Evolutionary conservation across 2,113 vertebrate genomes (phyloP).

Genomic region (Ceyx margarethae): DNA sequence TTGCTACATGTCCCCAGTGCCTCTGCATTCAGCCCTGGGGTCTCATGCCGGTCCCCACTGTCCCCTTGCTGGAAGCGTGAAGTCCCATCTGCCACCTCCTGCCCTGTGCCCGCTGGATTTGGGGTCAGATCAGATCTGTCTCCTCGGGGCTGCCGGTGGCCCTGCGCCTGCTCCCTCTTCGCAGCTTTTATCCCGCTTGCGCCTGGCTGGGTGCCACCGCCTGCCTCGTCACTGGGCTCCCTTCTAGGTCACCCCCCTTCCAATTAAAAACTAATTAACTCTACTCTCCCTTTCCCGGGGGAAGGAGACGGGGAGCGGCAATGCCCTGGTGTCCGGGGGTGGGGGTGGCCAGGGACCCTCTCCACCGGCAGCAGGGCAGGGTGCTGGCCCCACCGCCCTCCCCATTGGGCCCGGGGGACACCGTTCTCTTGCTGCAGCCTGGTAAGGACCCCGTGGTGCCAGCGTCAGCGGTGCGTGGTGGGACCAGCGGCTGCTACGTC

Average conservation of each 20-base stretch:
- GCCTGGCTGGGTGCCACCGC: not conserved
- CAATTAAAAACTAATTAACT: slow-evolving; percentile 69
- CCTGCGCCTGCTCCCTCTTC: not conserved
- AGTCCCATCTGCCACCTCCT: not conserved
- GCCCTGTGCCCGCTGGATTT: not conserved
- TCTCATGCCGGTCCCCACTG: not conserved
- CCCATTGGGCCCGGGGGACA: accelerated
- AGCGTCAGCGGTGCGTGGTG: not conserved
- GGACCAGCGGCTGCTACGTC: not conserved
- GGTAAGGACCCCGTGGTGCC: not conserved
- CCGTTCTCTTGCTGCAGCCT: not conserved
- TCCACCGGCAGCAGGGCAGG: accelerated
- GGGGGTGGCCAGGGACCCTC: not conserved
- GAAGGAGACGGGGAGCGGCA: slow-evolving; percentile 41
- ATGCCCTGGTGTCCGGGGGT: accelerated
- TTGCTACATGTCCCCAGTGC: accelerated
- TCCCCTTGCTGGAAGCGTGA: slow-evolving; percentile 1
- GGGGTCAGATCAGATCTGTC: not conserved
- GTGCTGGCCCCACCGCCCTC: accelerated
- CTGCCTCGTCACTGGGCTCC: not conserved
- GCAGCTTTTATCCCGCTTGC: not conserved
- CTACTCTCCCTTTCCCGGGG: slow-evolving; percentile 26
- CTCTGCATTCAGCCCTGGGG: accelerated
- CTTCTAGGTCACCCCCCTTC: slow-evolving; percentile 43
- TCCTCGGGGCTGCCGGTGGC: not conserved